Evolutionary conservation across 2,113 vertebrate species (phyloP).

Genomic region (Gobiocypris rarus): DNA sequence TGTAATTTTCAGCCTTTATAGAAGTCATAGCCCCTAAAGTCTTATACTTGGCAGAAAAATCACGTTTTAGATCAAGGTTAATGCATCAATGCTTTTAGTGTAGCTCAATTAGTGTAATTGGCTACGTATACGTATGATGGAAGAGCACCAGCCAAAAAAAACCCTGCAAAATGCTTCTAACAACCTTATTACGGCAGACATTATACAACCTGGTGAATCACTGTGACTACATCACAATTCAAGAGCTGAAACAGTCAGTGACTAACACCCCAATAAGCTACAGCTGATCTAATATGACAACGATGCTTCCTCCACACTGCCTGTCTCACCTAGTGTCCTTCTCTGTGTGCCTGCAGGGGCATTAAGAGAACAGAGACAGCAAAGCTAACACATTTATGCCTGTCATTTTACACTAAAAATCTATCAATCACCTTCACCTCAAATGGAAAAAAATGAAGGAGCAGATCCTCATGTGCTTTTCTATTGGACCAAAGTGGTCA

Average conservation of each 20-base stretch:
- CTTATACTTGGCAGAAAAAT: not conserved
- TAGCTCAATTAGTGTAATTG: not conserved
- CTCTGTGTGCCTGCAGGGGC: constrained; percentile 10
- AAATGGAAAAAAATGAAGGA: constrained; percentile 40
- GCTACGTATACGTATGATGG: not conserved
- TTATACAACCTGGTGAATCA: constrained; percentile 1
- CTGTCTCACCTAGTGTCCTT: not conserved
- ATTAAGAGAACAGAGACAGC: constrained; percentile 22
- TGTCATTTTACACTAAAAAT: constrained; percentile 34
- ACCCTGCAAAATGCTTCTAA: not conserved
- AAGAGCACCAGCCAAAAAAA: constrained; percentile 2
- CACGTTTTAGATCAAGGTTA: not conserved
- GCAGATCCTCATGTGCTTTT: not conserved
- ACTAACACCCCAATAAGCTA: constrained; percentile 54
- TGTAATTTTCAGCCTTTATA: not conserved
- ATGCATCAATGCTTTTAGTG: not conserved
- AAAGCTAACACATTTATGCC: constrained; percentile 35
- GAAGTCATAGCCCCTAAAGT: not conserved
- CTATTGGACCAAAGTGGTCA: constrained; percentile 39
- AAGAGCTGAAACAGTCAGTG: constrained; percentile 52
- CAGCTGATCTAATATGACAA: constrained; percentile 39
- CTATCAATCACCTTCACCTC: constrained; percentile 39
- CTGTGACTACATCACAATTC: not conserved
- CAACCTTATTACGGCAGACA: constrained; percentile 6
- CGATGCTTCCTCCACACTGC: not conserved